Evolutionary conservation across 2,113 vertebrate genomes (phyloP), one percentile per base, ranked within the genome.

Genomic region (Cololabis saira): DNA sequence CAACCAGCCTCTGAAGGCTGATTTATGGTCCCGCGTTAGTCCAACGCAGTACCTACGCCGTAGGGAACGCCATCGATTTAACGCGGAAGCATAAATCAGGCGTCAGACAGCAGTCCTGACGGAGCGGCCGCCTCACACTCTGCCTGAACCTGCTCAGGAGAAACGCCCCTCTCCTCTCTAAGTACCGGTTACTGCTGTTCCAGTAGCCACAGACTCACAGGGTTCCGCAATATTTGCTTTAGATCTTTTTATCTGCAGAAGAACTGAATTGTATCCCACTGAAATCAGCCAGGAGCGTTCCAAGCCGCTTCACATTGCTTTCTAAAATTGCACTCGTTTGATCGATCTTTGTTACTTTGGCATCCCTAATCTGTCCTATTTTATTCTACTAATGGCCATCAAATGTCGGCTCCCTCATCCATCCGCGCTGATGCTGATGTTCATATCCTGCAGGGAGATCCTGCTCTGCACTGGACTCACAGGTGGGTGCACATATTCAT

Each of bases 391-490:
- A 30, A 85, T 84, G 79, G 69, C 71, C 7, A 53, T 2, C 37
- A 73, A 55, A 59, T 42, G 1, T 27, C 12, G 21, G 42, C 0
- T 53, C 14, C 21, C 13, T 69, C 15, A 21, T 40, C 5, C 18
- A 19, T 56, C 24, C 3, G 12, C 40, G 24, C 51, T 80, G 30
- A 55, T 88, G 61, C 66, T 88, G 57, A 47, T 90, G 15, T 9
- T 74, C 1, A 2, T 80, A 14, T 61, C 14, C 54, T 72, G 50
- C 54, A 65, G n/a, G 51, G 63, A 44, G 18, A 44, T 17, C 47
- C 12, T 15, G 33, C n/a, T 16, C 1, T 74, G 59, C 48, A 57
- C 2, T 58, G 79, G 53, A 44, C n/a, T 78, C 1, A 49, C 42
- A 78, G 83, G 70, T 88, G 6, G 33, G 33, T 37, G n/a, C n/a